phyloP scores from a whole-genome alignment of 2,113 vertebrate species.

The Arizona elegans region DNA sequence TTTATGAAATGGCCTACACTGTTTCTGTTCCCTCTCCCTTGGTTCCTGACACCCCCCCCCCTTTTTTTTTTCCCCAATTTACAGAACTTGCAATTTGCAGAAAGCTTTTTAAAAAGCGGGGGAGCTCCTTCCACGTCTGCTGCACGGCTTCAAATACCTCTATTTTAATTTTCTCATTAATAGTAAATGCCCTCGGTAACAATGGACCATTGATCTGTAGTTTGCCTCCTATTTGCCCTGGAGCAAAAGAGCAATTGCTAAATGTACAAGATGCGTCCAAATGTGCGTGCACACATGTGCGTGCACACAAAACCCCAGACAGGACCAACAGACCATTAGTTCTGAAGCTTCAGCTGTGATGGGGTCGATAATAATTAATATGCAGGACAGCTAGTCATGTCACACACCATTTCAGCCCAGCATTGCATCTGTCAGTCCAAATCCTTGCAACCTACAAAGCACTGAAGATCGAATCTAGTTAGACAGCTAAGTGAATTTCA shows the following conservation, averaged over 20 bases:
- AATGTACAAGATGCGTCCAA: constrained; percentile 19
- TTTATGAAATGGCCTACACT: constrained; percentile 28
- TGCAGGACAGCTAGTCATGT: constrained; percentile 62
- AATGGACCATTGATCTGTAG: constrained; percentile 48
- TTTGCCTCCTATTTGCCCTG: constrained; percentile 54
- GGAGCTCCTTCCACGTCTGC: neutral
- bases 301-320: constrained; percentile 28
- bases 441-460: constrained; percentile 60
- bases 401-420: constrained; percentile 69
- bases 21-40: too few relatives aligned
- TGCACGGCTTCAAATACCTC: constrained; percentile 36
- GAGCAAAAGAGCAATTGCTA: constrained; percentile 54
- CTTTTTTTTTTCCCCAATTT: neutral
- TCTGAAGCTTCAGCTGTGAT: constrained; percentile 26
- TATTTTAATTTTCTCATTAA: constrained; percentile 44
- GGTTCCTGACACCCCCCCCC: neutral
- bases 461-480: constrained; percentile 71
- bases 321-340: constrained; percentile 49
- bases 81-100: constrained; percentile 40
- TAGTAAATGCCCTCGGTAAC: constrained; percentile 48
- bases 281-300: neutral
- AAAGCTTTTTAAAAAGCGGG: neutral
- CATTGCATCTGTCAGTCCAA: constrained; percentile 76
- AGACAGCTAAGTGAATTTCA: constrained; percentile 81
- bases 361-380: constrained; percentile 64